These are phyloP conservation scores for Scomber japonicus DNA, from an alignment of 2,113 vertebrate species.

Conservation along the genomic window DNA sequence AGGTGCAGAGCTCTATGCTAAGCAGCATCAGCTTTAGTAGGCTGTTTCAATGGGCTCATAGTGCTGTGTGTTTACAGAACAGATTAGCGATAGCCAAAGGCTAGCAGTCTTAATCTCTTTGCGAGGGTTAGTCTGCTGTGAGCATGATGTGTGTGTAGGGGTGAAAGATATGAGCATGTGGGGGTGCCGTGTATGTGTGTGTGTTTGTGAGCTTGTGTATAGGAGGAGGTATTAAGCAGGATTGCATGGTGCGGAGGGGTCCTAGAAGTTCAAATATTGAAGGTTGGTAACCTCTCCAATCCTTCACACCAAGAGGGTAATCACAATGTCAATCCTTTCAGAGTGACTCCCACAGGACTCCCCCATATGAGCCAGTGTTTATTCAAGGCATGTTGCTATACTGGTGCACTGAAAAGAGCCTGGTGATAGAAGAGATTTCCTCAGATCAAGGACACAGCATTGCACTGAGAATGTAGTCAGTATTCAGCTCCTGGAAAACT, in stretches of 20 bases:
- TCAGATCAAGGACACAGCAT: slow-evolving; percentile 61
- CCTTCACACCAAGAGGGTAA: slow-evolving; percentile 80
- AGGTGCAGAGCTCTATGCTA: slow-evolving; percentile 24
- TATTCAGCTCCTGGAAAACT: slow-evolving; percentile 40
- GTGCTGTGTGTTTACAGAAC: slow-evolving; percentile 80
- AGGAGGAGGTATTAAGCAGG: slow-evolving; percentile 67
- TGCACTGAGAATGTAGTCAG: slow-evolving; percentile 41
- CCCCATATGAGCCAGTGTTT: slow-evolving; percentile 70
- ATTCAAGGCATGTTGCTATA: slow-evolving; percentile 75
- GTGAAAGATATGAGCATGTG: slow-evolving; percentile 63
- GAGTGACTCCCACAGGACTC: slow-evolving; percentile 72
- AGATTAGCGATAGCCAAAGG: slow-evolving; percentile 78
- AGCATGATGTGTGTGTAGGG: slow-evolving; percentile 56
- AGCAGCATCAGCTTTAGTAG: slow-evolving; percentile 31
- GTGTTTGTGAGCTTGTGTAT: slow-evolving; percentile 55
- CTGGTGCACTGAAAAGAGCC: slow-evolving; percentile 56
- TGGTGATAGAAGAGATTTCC: slow-evolving; percentile 63
- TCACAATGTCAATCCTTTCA: slow-evolving; percentile 82
- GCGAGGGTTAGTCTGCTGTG: slow-evolving; percentile 63
- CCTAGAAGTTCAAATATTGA: slow-evolving; percentile 82
- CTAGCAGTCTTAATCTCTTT: slow-evolving; percentile 76
- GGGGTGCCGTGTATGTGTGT: slow-evolving; percentile 39
- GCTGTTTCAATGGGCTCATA: slow-evolving; percentile 67
- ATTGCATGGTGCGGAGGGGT: slow-evolving; percentile 61
- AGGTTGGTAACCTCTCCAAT: slow-evolving; percentile 77